Evolutionary conservation across 2,888 invertebrate genomes (phyloP), one percentile per base, ranked within the genome.

Genomic region (Rhopalosiphum nymphaeae): DNA sequence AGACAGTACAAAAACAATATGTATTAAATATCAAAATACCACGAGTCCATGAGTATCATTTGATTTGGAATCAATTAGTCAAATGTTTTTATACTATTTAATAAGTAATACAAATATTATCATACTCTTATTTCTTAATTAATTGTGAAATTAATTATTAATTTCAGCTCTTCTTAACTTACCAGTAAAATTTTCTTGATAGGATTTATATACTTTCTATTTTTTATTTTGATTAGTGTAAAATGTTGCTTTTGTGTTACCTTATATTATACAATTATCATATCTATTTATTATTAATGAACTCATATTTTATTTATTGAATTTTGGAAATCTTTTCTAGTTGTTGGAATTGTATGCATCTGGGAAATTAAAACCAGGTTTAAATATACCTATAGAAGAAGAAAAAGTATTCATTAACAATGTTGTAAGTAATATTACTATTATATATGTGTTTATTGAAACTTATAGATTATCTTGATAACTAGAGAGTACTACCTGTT

Each of bases 281-380:
- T 67, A 67, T n/a, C n/a, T 67, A 29, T 29, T 29, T 29, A 67
- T 67, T 21, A 67, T n/a, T 67, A 67, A 67, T n/a, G n/a, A n/a
- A 29, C 10, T 67, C n/a, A 78, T 78, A 13, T 78, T 0, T 36
- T 78, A 78, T 78, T 78, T 5, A 16, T n/a, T 67, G n/a, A 36
- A 78, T 21, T 78, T 21, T 84, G 9, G 13, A 13, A 49, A 9
- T 95, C 89, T 95, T 90, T 96, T 96, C 93, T 95, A 99, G 98
- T 96, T 99, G 94, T 99, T 98, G 97, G 97, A 98, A 95, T 99
- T 99, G 0, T 98, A 98, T 96, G 97, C 97, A 0, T 97, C 97
- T 95, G 99, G 99, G 1, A 96, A 97, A 93, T 95, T 99, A 0
- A 98, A 99, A 95, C 98, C 98, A 1, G 99, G 99, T 3, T 96